Evolutionary conservation across 2,113 vertebrate genomes (phyloP), one percentile per base, ranked within the genome.

Genomic region (Bagarius yarrelli): DNA sequence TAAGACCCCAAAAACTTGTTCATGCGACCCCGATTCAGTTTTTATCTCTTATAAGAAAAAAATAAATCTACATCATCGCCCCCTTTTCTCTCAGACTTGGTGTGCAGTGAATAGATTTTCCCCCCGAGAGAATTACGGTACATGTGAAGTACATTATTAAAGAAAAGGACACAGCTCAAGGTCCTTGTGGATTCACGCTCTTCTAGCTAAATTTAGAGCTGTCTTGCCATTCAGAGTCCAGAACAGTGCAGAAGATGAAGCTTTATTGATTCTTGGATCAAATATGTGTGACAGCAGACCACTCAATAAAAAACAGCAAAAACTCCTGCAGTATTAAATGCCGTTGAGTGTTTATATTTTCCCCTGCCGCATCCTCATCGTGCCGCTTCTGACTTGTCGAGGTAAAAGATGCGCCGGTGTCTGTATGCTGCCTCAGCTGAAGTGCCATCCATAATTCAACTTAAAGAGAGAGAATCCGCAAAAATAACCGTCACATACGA

Each of bases 401-500:
- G 53, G 25, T 61, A 25, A 53, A 52, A 71, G 78, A 32, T 52
- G 66, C 47, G 21, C 72, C 40, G 56, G 34, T 70, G 57, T 77
- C 40, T 1, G 55, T 9, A 2, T 27, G 71, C 66, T 44, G 47
- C 25, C 60, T 57, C 55, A 40, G 76, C 55, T 13, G 15, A 23
- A 79, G 71, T 59, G 44, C 8, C 57, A 82, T 82, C 76, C 76
- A 82, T 85, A 79, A 85, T 82, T 85, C 69, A 85, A 69, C 57
- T 36, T 34, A 83, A 79, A 60, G 12, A 78, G 73, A 50, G 74
- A n/a, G 18, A 36, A 59, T 79, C 32, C 32, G 34, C 13, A 72
- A 61, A 40, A 56, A 40, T 55, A 74, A 34, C 55, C 70, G 32
- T 79, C 69, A 59, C 12, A 69, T 74, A 32, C 23, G 47, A 60